These are phyloP conservation scores for Pogonognathellus flavescens DNA, from an alignment of 1,140 invertebrate genomes.

Conservation along the genomic window DNA sequence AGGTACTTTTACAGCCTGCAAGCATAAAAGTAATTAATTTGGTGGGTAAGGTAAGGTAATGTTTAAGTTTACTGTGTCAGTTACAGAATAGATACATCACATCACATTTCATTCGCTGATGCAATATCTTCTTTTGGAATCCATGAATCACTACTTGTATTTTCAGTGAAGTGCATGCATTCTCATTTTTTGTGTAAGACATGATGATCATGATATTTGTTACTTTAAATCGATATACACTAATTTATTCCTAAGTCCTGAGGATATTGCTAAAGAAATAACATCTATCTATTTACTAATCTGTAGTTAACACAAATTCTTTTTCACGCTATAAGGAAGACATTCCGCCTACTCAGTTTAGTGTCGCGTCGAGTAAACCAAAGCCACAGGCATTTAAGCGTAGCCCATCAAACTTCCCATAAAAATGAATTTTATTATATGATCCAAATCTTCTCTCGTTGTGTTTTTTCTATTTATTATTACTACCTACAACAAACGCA, in stretches of 20 bases:
- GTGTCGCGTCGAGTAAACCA: neutral
- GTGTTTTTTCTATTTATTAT: neutral
- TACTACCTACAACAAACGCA: neutral
- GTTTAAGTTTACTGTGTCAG: too few relatives aligned
- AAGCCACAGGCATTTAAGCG: constrained; percentile 26
- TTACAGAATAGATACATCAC: too few relatives aligned
- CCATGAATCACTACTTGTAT: too few relatives aligned
- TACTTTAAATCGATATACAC: neutral
- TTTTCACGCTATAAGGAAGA: constrained; percentile 33
- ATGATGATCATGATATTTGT: too few relatives aligned
- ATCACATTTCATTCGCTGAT: too few relatives aligned
- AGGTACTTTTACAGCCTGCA: too few relatives aligned
- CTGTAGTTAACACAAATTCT: neutral
- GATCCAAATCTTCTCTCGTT: constrained; percentile 38
- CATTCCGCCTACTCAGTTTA: constrained; percentile 9
- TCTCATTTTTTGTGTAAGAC: too few relatives aligned
- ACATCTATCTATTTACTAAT: neutral
- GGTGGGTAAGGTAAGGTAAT: too few relatives aligned
- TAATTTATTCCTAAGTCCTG: neutral
- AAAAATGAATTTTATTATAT: constrained; percentile 27
- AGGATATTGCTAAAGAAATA: neutral
- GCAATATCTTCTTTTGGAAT: too few relatives aligned
- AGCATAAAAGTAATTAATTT: too few relatives aligned
- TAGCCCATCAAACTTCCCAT: constrained; percentile 28
- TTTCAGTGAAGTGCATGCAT: too few relatives aligned